Evolutionary conservation across 2,797 vertebrate species (phyloP), one percentile per base, ranked within the genome.

Genomic region (Parambassis ranga): DNA sequence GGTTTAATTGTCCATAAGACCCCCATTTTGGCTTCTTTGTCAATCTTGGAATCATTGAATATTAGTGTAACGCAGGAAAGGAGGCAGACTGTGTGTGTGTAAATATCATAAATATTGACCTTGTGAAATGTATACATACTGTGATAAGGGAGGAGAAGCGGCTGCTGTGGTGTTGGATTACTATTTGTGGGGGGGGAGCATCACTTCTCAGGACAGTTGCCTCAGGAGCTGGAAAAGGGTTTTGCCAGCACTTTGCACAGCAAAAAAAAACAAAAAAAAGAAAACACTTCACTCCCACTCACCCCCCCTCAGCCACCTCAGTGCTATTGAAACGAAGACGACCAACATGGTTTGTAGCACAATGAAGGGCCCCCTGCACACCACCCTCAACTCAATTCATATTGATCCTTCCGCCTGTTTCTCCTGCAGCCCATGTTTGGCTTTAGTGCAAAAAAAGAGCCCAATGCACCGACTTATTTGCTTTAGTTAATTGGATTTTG

Each of bases 351-450:
- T 78, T 91, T 88, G 78, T 41, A 83, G 86, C 77, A 88, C 89
- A 92, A 89, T 71, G 32, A 60, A 85, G 65, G 68, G 78, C 83
- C 82, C 49, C 67, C 74, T 66, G 74, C 83, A 62, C 79, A 73
- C 83, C 85, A 61, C 50, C 81, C 82, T 86, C 27, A 74, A 86
- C 89, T 88, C 78, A 47, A 55, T 93, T 89, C 87, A 89, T 90
- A 90, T 90, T 79, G 92, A 91, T 94, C 81, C 77, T 59, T 14
- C 81, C 77, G 81, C 55, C 82, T 65, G 82, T 73, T 80, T 82
- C 65, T 83, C 38, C 73, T 72, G 77, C 71, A 73, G 75, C 53
- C 69, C 11, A 36, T 61, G 81, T 83, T 82, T 81, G 71, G 65
- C 71, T 80, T 72, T 51, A 66, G 75, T 72, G 73, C 55, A 69